Evolutionary conservation across 2,113 vertebrate genomes (phyloP).

Genomic region (Malurus melanocephalus): DNA sequence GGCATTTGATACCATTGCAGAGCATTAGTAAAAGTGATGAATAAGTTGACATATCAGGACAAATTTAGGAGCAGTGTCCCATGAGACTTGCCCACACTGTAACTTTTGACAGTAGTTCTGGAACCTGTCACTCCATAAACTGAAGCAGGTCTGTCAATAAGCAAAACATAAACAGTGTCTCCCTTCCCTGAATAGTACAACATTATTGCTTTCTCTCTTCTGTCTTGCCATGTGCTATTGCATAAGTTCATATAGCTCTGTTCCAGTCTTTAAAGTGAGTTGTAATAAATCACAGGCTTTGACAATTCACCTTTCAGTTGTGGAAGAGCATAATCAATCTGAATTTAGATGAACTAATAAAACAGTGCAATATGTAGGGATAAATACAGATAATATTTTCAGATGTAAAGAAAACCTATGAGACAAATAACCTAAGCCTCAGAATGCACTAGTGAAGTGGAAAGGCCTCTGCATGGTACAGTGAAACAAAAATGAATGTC

Average conservation of each 20-base stretch:
- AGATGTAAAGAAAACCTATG: neutral
- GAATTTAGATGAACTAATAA: conserved; percentile 42
- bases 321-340: conserved; percentile 24
- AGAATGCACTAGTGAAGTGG: neutral
- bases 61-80: neutral
- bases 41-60: neutral
- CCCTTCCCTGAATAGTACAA: neutral
- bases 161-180: neutral
- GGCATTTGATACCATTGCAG: neutral
- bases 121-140: neutral
- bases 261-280: neutral
- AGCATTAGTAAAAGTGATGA: neutral
- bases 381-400: conserved; percentile 3
- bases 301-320: conserved; percentile 30
- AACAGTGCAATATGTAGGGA: neutral
- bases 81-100: neutral
- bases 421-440: neutral
- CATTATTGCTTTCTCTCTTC: neutral
- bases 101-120: neutral
- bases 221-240: neutral
- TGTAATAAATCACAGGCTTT: conserved; percentile 39
- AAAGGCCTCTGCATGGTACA: neutral
- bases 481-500: neutral
- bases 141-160: neutral
- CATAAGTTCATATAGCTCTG: conserved; percentile 20